phyloP scores from a whole-genome alignment of 2,797 vertebrate species.

The Pseudocheirus occidentalis region DNA sequence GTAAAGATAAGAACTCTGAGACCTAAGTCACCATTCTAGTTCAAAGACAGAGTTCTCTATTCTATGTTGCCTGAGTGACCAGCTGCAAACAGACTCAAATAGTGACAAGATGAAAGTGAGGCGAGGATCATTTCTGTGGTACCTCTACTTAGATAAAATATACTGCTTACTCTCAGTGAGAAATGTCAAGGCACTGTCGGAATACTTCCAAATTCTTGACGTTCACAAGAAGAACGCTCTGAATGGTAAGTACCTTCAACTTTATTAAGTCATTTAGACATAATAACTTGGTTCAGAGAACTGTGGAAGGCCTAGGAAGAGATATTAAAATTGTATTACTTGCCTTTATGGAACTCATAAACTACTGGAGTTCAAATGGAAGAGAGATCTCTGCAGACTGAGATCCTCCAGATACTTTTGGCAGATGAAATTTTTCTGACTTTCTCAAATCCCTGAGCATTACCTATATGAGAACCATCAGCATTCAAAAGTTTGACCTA shows the following conservation, averaged over 20 bases:
- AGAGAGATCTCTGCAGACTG: neutral
- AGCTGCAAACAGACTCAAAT: neutral
- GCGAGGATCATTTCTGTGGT: conserved; percentile 73
- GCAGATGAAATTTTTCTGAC: neutral
- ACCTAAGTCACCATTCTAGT: conserved; percentile 39
- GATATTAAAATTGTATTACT: neutral
- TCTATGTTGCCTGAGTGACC: neutral
- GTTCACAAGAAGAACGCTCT: conserved; percentile 64
- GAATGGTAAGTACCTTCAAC: conserved; percentile 61
- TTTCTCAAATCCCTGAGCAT: neutral
- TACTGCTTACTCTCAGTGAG: conserved; percentile 72
- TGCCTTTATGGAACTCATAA: neutral
- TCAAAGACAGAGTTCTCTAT: conserved; percentile 57
- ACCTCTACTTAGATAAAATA: conserved; percentile 70
- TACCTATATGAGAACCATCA: neutral
- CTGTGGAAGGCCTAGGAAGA: neutral
- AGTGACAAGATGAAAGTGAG: conserved; percentile 55
- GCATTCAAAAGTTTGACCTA: neutral
- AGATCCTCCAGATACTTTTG: neutral
- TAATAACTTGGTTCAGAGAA: neutral
- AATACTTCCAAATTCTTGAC: conserved; percentile 71
- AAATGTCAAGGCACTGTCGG: conserved; percentile 62
- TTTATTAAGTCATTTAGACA: neutral
- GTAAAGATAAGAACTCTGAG: neutral
- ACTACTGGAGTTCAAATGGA: neutral